Evolutionary conservation across 1,140 invertebrate genomes (phyloP), one percentile per base, ranked within the genome.

Genomic region (Brachionus koreanus): DNA sequence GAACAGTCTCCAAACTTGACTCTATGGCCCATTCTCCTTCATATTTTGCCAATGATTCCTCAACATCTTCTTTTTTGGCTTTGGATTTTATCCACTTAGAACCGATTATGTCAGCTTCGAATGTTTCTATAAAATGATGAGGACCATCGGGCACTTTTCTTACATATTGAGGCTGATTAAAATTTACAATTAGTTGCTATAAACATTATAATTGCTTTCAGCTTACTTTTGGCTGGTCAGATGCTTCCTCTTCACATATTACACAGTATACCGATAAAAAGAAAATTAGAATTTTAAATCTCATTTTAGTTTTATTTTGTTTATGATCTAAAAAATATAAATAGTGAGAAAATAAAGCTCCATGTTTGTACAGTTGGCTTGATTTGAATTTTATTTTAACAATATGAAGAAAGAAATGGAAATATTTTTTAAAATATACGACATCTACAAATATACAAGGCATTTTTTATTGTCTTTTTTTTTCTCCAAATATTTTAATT

Each of bases 31-130:
- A 94, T 85, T 90, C 85, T 84, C 92, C 92, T 16, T 82, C 82
- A 42, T 82, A 82, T 52, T 82, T 82, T 3, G 95, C 93, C 83
- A 98, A 93, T 52, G 86, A 83, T 83, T 95, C 95, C 85, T 96
- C 94, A 10, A 92, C 92, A 82, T 92, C 94, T 83, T 97, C 94
- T 88, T 98, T 98, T 87, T 95, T 97, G 0, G 96, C 94, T 87
- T 94, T 91, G 0, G 96, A 98, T 83, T 92, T 89, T 0, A 95
- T 89, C 97, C 97, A 98, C 83, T 87, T 89, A 75, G 6, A 86
- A 10, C 76, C 76, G 19, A 79, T 79, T 29, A 61, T 52, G 29
- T 79, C 16, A 1, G 76, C 35, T 13, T 79, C 76, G 23, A 79
- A 79, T 2, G 76, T 79, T 16, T 79, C 76, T 25, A 61, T 10